Percentiles rank a stretch among this genome's conserved stretches.
phyloP scores from a whole-genome alignment of 2,797 vertebrate species.

The Fratercula arctica region DNA sequence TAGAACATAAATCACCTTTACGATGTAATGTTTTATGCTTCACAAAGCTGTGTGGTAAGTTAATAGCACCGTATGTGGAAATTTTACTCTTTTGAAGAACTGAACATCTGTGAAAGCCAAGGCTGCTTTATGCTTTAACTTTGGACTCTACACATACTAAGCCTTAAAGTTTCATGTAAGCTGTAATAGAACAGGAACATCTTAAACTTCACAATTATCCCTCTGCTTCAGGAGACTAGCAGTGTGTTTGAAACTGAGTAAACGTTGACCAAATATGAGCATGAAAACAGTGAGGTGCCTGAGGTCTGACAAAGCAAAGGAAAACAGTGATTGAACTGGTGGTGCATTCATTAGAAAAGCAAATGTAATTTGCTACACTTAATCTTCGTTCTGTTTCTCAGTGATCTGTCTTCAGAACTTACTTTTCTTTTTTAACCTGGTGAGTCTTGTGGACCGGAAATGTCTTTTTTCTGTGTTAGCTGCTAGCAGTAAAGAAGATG shows the following conservation, averaged over 20 bases:
- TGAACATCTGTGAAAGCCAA: background rate
- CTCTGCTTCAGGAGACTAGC: background rate
- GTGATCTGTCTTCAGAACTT: background rate
- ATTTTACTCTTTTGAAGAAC: background rate
- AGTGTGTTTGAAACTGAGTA: constrained; percentile 29
- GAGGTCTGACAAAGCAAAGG: constrained; percentile 4
- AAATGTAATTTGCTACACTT: background rate
- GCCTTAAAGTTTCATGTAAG: background rate
- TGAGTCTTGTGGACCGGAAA: background rate
- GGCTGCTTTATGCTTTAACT: background rate
- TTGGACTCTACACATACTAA: background rate
- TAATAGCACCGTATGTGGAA: background rate
- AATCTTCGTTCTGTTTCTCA: background rate
- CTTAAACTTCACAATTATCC: background rate
- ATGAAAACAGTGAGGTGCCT: constrained; percentile 44
- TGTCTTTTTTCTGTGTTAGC: background rate
- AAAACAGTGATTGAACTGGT: background rate
- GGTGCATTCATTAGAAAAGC: background rate
- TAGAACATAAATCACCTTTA: constrained; percentile 9
- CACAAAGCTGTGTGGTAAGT: constrained; percentile 11
- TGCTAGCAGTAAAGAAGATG: background rate
- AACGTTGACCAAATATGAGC: constrained; percentile 58
- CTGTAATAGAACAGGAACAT: background rate
- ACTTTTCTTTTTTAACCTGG: background rate
- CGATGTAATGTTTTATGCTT: constrained; percentile 18